A percentile compares a stretch with the other conserved stretches of the same genome.
These are phyloP conservation scores for Dendrolimus punctatus DNA, from an alignment of 1,140 invertebrate species.

Conservation along the genomic window DNA sequence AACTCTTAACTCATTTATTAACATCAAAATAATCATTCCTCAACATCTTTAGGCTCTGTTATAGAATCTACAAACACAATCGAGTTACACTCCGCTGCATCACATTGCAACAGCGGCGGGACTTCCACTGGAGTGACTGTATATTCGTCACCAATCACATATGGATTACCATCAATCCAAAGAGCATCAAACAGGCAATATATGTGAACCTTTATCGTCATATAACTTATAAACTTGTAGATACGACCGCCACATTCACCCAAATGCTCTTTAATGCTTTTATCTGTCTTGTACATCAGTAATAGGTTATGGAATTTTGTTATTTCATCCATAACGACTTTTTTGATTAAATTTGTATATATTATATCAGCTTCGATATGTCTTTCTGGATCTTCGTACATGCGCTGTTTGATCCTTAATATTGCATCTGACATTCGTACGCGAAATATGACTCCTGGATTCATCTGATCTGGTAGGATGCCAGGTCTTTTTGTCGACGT, in stretches of 20 bases:
- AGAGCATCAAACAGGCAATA: constrained; percentile 59
- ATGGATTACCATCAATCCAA: constrained; percentile 62
- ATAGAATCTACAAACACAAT: constrained; percentile 59
- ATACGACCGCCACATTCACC: constrained; percentile 59
- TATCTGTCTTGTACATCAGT: constrained; percentile 59
- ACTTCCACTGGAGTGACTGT: constrained; percentile 57
- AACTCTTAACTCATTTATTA: constrained; percentile 4
- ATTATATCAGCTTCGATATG: constrained; percentile 63
- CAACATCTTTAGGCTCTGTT: constrained; percentile 55
- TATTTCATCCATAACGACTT: constrained; percentile 62
- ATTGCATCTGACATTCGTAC: constrained; percentile 62
- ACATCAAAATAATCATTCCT: constrained; percentile 26
- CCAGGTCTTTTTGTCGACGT: constrained; percentile 45
- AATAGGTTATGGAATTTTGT: constrained; percentile 61
- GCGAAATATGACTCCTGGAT: constrained; percentile 58
- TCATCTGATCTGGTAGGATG: constrained; percentile 58
- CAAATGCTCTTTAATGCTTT: constrained; percentile 58
- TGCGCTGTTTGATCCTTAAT: constrained; percentile 53
- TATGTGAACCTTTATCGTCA: constrained; percentile 62
- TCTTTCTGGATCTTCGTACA: constrained; percentile 62
- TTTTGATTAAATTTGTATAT: constrained; percentile 59
- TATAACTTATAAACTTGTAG: constrained; percentile 62
- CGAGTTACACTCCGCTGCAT: constrained; percentile 57
- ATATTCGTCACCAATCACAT: constrained; percentile 63
- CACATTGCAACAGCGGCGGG: constrained; percentile 55